Conservation (phyloP, 2,113 vertebrate genomes). For the Heterotilapia buettikoferi region DNA sequence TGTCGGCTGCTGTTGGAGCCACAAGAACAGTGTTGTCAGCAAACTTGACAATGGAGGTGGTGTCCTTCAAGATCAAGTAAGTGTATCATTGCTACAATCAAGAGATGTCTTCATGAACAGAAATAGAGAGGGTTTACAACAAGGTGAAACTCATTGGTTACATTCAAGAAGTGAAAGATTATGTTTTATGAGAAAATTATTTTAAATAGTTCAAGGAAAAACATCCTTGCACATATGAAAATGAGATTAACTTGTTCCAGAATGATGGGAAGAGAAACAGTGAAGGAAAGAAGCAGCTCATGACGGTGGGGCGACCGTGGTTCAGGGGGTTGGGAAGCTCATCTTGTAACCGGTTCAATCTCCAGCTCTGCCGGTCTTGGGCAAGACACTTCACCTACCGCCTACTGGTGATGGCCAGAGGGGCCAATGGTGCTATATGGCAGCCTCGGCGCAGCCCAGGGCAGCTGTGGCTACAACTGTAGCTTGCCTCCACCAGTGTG, state of each 20-base stretch:
- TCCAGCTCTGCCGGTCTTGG: neutral
- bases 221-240: neutral
- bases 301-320: too few relatives aligned
- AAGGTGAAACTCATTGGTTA: neutral
- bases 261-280: neutral
- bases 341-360: too few relatives aligned
- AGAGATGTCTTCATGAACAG: neutral
- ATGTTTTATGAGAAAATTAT: neutral
- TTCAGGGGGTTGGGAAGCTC: too few relatives aligned
- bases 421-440: too few relatives aligned
- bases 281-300: neutral
- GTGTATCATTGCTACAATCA: neutral
- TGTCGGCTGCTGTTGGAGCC: too few relatives aligned
- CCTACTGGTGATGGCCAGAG: too few relatives aligned
- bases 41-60: too few relatives aligned
- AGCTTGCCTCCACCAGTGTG: too few relatives aligned
- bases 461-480: too few relatives aligned
- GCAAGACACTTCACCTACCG: too few relatives aligned
- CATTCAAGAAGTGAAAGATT: neutral
- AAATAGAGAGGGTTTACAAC: neutral
- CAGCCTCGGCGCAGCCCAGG: too few relatives aligned
- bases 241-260: neutral
- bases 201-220: neutral
- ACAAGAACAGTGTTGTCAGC: too few relatives aligned
- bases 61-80: neutral